Evolutionary conservation across 1,140 invertebrate genomes (phyloP).

Genomic region (Bombus turneri): DNA sequence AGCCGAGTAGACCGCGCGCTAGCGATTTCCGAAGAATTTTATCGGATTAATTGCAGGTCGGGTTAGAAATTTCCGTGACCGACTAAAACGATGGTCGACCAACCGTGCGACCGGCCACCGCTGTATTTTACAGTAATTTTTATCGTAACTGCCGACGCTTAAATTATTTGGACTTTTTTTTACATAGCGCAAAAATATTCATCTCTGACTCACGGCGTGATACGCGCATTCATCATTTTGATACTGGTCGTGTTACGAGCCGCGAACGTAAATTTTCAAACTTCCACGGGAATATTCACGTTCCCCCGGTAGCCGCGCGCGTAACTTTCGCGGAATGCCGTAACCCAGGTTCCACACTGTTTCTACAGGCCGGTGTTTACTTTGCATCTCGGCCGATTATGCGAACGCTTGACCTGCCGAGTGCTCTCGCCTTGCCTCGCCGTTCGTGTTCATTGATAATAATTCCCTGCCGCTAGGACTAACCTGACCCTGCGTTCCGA

Average conservation of each 20-base stretch:
- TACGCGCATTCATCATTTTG: constrained; percentile 64
- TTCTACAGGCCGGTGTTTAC: constrained; percentile 7
- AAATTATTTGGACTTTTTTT: constrained; percentile 50
- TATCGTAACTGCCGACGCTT: constrained; percentile 51
- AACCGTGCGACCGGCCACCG: background rate
- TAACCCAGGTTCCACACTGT: background rate
- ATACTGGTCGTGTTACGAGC: constrained; percentile 46
- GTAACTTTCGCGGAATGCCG: constrained; percentile 45
- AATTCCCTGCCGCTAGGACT: background rate
- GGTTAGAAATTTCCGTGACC: constrained; percentile 9
- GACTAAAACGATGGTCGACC: constrained; percentile 13
- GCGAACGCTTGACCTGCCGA: background rate
- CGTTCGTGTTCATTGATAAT: constrained; percentile 43
- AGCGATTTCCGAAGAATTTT: constrained; percentile 30
- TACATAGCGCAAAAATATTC: constrained; percentile 49
- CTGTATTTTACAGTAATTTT: constrained; percentile 53
- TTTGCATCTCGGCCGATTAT: constrained; percentile 20
- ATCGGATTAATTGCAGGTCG: constrained; percentile 33
- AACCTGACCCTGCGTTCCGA: background rate
- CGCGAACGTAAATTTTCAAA: constrained; percentile 52
- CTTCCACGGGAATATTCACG: constrained; percentile 46
- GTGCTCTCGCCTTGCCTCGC: background rate
- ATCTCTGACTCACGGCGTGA: constrained; percentile 45
- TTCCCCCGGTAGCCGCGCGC: background rate
- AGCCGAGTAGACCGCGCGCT: background rate